Percentiles rank a stretch among this genome's conserved stretches.
These are phyloP conservation scores for Eurytemora carolleeae DNA, from an alignment of 1,140 invertebrate species.

Conservation along the genomic window DNA sequence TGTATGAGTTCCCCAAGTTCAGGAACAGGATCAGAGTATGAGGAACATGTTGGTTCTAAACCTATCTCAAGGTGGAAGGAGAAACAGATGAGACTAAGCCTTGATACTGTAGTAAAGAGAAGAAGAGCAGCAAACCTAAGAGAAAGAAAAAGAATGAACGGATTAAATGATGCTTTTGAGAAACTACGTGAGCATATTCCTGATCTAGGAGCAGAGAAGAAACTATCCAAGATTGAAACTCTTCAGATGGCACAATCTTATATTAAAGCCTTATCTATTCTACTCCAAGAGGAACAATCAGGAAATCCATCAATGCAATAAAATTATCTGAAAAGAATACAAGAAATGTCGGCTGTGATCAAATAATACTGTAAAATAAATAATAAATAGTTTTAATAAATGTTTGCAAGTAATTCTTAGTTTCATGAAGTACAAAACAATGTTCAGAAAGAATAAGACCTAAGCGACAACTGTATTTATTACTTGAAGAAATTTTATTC, in stretches of 20 bases:
- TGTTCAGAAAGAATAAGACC: too few relatives aligned
- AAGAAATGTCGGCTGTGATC: too few relatives aligned
- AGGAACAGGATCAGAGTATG: not conserved
- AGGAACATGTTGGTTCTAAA: not conserved
- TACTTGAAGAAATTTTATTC: too few relatives aligned
- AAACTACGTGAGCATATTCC: slow-evolving; percentile 27
- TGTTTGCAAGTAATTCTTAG: too few relatives aligned
- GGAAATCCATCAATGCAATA: too few relatives aligned
- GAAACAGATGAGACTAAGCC: not conserved
- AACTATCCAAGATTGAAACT: slow-evolving; percentile 31
- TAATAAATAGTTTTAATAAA: too few relatives aligned
- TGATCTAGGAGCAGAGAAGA: slow-evolving; percentile 24
- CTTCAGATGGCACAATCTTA: slow-evolving; percentile 31
- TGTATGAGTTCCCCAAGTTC: not conserved
- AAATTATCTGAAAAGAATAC: too few relatives aligned
- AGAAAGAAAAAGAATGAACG: slow-evolving; percentile 27
- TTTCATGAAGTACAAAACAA: too few relatives aligned
- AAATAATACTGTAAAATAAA: too few relatives aligned
- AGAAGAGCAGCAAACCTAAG: slow-evolving; percentile 26
- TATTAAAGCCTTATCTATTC: slow-evolving; percentile 24
- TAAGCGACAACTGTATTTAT: too few relatives aligned
- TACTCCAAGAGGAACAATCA: too few relatives aligned
- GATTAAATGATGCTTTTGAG: slow-evolving; percentile 28
- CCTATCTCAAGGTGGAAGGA: not conserved
- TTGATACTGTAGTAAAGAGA: not conserved